A percentile compares a stretch with the other conserved stretches of the same genome.
Evolutionary conservation across 1,140 invertebrate species (phyloP).

Genomic region (Cydia amplana): DNA sequence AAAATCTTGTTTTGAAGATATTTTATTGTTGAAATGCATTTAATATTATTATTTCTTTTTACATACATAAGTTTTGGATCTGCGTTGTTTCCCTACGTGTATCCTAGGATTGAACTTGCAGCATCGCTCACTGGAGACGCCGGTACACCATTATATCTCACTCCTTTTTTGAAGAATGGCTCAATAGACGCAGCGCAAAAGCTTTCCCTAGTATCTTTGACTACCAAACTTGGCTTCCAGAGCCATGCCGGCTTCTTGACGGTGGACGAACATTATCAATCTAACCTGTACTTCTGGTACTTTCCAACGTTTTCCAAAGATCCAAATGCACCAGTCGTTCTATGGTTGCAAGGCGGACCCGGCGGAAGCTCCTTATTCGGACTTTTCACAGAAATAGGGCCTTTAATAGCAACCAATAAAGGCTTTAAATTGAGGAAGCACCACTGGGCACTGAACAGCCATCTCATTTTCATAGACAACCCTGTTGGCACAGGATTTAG

Average conservation of each 20-base stretch:
- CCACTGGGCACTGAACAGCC: conserved; percentile 86
- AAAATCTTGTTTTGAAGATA: not conserved
- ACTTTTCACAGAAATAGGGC: conserved; percentile 81
- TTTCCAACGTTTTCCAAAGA: conserved; percentile 82
- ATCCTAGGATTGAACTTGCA: conserved; percentile 60
- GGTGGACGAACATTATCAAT: conserved; percentile 83
- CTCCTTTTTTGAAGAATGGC: conserved; percentile 83
- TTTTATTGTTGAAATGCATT: conserved; percentile 18
- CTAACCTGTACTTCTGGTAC: conserved; percentile 90
- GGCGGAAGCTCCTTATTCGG: conserved; percentile 81
- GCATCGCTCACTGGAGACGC: conserved; percentile 66
- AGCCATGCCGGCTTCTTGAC: conserved; percentile 86
- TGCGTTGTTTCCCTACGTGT: conserved; percentile 58
- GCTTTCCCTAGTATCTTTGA: conserved; percentile 59
- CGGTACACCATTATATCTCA: conserved; percentile 83
- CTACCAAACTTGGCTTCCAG: conserved; percentile 54
- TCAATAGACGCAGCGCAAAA: conserved; percentile 60
- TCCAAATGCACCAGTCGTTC: conserved; percentile 81
- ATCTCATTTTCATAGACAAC: conserved; percentile 91
- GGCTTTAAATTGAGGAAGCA: conserved; percentile 78
- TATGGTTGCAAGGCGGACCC: conserved; percentile 89
- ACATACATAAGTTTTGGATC: not conserved
- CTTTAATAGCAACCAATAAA: conserved; percentile 58
- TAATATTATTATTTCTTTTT: conserved; percentile 17
- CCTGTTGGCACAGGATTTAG: conserved; percentile 90